These are phyloP conservation scores for Ectropis grisescens DNA, from an alignment of 1,140 invertebrate species.

Conservation along the genomic window DNA sequence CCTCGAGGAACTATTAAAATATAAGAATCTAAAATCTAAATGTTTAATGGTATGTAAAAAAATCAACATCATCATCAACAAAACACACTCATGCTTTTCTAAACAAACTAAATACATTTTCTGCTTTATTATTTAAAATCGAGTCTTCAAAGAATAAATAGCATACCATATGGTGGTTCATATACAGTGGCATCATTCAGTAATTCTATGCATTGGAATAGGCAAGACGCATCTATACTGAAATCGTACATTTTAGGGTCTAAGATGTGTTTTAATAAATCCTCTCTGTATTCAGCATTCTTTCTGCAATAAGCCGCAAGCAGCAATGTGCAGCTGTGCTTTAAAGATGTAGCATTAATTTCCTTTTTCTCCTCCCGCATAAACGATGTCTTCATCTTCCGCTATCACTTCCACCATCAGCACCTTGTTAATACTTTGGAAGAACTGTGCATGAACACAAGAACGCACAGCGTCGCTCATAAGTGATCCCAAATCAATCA, in stretches of 20 bases:
- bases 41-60: too few relatives aligned
- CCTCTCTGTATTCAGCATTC: slow-evolving; percentile 23
- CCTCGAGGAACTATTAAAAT: too few relatives aligned
- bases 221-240: slow-evolving; percentile 28
- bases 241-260: slow-evolving; percentile 41
- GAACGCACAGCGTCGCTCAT: slow-evolving; percentile 21
- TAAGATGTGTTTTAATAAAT: slow-evolving; percentile 38
- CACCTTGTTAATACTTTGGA: slow-evolving; percentile 34
- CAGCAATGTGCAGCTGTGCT: slow-evolving; percentile 32
- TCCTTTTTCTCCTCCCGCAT: slow-evolving; percentile 31
- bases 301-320: slow-evolving; percentile 42
- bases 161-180: slow-evolving; percentile 38
- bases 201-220: slow-evolving; percentile 31
- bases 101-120: too few relatives aligned
- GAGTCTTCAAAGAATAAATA: too few relatives aligned
- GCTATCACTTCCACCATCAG: slow-evolving; percentile 20
- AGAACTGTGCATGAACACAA: slow-evolving; percentile 29
- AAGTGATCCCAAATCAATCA: slow-evolving; percentile 27
- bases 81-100: too few relatives aligned
- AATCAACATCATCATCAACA: too few relatives aligned
- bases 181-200: slow-evolving; percentile 24
- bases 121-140: too few relatives aligned
- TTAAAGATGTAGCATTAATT: slow-evolving; percentile 22
- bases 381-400: slow-evolving; percentile 23
- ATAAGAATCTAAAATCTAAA: too few relatives aligned